Percentiles rank a stretch among this genome's conserved stretches.
These are phyloP conservation scores for Merluccius polli DNA, from an alignment of 2,797 vertebrate species.

Conservation along the genomic window DNA sequence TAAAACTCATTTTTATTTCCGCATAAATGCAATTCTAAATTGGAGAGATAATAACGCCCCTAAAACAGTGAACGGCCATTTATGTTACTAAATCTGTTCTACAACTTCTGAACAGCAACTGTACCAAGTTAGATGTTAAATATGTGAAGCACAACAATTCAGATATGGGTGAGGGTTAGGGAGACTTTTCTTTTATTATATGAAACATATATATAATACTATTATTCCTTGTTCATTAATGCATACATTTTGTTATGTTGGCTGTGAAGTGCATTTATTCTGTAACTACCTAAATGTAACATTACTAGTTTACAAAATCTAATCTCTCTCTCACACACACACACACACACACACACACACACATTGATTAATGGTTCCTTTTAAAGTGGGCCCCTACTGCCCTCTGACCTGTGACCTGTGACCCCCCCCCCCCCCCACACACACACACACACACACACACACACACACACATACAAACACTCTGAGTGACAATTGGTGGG, in stretches of 20 bases:
- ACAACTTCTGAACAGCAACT: neutral
- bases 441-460: slow-evolving; percentile 9
- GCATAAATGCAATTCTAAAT: neutral
- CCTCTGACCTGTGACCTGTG: slow-evolving; percentile 28
- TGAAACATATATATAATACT: neutral
- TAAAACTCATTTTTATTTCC: neutral
- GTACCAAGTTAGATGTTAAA: neutral
- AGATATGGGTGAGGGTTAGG: neutral
- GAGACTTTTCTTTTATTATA: neutral
- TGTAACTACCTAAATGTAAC: neutral
- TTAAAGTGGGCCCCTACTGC: slow-evolving; percentile 27
- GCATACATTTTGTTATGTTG: neutral
- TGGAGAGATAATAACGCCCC: neutral
- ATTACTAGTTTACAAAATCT: neutral
- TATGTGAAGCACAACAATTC: neutral
- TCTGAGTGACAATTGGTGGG: slow-evolving; percentile 26
- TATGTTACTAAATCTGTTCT: neutral
- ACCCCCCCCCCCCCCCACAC: neutral
- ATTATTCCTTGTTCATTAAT: neutral
- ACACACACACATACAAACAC: slow-evolving; percentile 25
- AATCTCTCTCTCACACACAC: neutral
- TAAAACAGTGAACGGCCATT: neutral
- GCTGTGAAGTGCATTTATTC: neutral
- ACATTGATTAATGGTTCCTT: slow-evolving; percentile 46
- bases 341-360: slow-evolving; percentile 22